A percentile compares a stretch with the other conserved stretches of the same genome.
phyloP scores from a whole-genome alignment of 2,888 invertebrate species.

The Idaea dimidiata region DNA sequence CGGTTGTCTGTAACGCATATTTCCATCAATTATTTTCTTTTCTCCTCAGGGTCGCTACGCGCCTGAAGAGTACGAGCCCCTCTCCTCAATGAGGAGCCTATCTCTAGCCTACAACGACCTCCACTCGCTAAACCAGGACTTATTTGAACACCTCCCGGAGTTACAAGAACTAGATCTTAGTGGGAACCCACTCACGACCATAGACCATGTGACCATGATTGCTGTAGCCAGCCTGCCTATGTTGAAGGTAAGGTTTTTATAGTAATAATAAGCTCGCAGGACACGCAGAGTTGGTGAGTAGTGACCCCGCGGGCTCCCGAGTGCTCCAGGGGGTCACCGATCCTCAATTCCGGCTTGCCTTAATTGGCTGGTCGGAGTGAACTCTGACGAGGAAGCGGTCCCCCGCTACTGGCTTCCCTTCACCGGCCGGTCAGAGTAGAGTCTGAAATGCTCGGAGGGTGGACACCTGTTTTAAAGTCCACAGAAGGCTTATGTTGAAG shows the following conservation, averaged over 20 bases:
- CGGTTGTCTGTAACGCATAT: neutral
- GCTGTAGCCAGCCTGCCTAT: constrained; percentile 84
- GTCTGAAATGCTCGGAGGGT: too few relatives aligned
- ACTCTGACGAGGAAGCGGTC: too few relatives aligned
- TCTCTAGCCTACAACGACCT: constrained; percentile 86
- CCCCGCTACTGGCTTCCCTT: too few relatives aligned
- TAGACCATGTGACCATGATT: constrained; percentile 82
- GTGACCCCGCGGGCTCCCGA: too few relatives aligned
- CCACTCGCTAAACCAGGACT: constrained; percentile 84
- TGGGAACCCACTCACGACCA: constrained; percentile 86
- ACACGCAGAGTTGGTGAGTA: too few relatives aligned
- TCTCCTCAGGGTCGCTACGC: constrained; percentile 78
- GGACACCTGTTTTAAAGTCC: too few relatives aligned
- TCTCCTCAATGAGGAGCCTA: constrained; percentile 79
- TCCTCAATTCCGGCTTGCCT: too few relatives aligned
- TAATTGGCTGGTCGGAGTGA: too few relatives aligned
- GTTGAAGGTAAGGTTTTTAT: constrained; percentile 80
- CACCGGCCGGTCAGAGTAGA: too few relatives aligned
- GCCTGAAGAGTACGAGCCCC: constrained; percentile 81
- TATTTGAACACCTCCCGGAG: constrained; percentile 87
- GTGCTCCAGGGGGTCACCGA: too few relatives aligned
- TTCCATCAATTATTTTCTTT: constrained; percentile 4
- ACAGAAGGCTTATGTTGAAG: too few relatives aligned
- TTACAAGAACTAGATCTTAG: constrained; percentile 85
- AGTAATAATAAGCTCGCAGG: too few relatives aligned